Percentiles rank a stretch among this genome's conserved stretches.
Conservation (phyloP, 1,140 invertebrate species). For the Galleria mellonella region DNA sequence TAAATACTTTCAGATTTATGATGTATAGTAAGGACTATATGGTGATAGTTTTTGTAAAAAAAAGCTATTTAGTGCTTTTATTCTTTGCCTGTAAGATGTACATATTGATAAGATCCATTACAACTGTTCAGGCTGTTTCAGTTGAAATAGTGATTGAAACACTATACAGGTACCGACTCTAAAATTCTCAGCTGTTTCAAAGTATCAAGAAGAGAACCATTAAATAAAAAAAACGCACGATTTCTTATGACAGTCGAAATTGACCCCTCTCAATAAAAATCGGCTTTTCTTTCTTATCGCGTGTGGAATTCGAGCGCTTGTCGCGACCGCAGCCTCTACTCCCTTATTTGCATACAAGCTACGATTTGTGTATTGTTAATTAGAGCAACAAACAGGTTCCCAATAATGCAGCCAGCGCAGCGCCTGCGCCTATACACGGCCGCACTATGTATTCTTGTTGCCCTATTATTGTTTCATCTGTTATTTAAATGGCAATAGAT, state of each 20-base stretch:
- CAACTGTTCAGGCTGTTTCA: too few relatives aligned
- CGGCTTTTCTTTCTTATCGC: conserved; percentile 22
- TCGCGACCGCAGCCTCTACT: conserved; percentile 27
- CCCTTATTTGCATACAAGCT: conserved; percentile 71
- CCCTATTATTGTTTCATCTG: conserved; percentile 62
- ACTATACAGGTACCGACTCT: too few relatives aligned
- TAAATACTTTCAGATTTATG: too few relatives aligned
- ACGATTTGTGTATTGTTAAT: conserved; percentile 74
- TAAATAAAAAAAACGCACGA: conserved; percentile 3
- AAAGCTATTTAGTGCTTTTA: too few relatives aligned
- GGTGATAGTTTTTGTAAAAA: too few relatives aligned
- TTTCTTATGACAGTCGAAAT: conserved; percentile 17
- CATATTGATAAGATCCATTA: too few relatives aligned
- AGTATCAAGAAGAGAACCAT: conserved; percentile 5
- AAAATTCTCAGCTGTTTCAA: too few relatives aligned
- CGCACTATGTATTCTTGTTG: conserved; percentile 47
- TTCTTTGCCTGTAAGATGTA: too few relatives aligned
- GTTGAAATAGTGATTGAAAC: too few relatives aligned
- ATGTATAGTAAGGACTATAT: too few relatives aligned
- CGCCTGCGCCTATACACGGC: conserved; percentile 27
- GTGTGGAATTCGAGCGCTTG: conserved; percentile 28
- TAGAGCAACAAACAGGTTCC: conserved; percentile 67
- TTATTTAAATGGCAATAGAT: conserved; percentile 69
- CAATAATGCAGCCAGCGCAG: conserved; percentile 18
- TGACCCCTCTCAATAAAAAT: conserved; percentile 25